phyloP scores from a whole-genome alignment of 2,113 vertebrate genomes.

The Baryphthengus martii region DNA sequence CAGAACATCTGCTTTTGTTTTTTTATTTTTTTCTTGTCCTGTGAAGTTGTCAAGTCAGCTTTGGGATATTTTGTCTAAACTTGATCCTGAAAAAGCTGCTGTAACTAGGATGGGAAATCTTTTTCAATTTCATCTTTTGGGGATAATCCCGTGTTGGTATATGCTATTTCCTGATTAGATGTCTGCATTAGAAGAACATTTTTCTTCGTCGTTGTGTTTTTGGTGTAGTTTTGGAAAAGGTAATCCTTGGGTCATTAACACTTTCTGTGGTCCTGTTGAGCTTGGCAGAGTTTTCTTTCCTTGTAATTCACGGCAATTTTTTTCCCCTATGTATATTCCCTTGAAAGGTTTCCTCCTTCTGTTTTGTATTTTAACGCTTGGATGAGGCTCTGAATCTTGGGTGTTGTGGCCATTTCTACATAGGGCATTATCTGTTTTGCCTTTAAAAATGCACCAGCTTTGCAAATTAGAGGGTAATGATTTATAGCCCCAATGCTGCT shows the following conservation, averaged over 20 bases:
- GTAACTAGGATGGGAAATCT: background rate
- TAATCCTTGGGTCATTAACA: background rate
- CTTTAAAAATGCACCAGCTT: background rate
- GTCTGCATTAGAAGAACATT: background rate
- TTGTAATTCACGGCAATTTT: background rate
- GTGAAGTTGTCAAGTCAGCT: slow-evolving; percentile 12
- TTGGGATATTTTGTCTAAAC: slow-evolving; percentile 9
- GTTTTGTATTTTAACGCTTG: background rate
- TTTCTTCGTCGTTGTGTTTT: background rate
- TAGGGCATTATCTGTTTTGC: background rate
- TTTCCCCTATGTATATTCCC: background rate
- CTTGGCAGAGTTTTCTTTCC: background rate
- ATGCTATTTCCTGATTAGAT: background rate
- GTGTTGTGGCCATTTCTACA: background rate
- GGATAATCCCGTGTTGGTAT: background rate
- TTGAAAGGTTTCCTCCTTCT: slow-evolving; percentile 11
- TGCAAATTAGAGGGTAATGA: background rate
- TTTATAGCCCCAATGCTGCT: background rate
- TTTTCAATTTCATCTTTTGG: background rate
- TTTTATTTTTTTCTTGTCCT: background rate
- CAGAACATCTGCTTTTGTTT: background rate
- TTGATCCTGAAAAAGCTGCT: background rate
- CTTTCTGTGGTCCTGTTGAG: background rate
- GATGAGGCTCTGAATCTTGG: background rate
- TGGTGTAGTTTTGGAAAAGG: background rate